phyloP scores from a whole-genome alignment of 2,888 invertebrate genomes.

The Acrocera orbiculus region DNA sequence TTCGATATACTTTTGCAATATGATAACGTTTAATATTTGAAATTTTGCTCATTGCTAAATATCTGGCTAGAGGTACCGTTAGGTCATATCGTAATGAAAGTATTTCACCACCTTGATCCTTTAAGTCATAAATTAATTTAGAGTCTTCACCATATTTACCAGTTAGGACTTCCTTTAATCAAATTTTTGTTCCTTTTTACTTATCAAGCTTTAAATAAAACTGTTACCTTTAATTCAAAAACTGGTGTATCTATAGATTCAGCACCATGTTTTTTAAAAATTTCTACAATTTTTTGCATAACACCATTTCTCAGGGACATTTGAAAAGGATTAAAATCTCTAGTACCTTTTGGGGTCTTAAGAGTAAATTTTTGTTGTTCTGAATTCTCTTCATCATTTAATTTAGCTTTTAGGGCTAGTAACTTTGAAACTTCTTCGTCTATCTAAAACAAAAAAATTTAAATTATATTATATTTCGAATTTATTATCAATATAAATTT shows the following conservation, averaged over 20 bases:
- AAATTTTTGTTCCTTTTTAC: not conserved
- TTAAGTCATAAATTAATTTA: slow-evolving; percentile 94
- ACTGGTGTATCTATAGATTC: slow-evolving; percentile 97
- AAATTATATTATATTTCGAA: no score
- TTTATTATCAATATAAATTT: not conserved
- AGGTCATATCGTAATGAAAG: slow-evolving; percentile 91
- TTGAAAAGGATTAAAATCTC: slow-evolving; percentile 87
- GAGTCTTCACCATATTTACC: slow-evolving; percentile 99
- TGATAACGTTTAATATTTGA: slow-evolving; percentile 89
- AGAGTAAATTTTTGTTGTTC: slow-evolving; percentile 58
- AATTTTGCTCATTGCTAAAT: slow-evolving; percentile 95
- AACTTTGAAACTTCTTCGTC: slow-evolving; percentile 70
- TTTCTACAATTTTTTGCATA: slow-evolving; percentile 65
- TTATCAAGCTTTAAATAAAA: not conserved
- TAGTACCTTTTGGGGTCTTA: slow-evolving; percentile 85
- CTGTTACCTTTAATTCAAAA: slow-evolving; percentile 77
- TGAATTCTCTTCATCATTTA: slow-evolving; percentile 41
- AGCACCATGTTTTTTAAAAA: slow-evolving; percentile 94
- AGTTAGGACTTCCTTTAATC: slow-evolving; percentile 71
- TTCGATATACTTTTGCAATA: slow-evolving; percentile 94
- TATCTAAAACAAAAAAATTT: slow-evolving; percentile 44
- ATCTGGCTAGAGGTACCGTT: slow-evolving; percentile 95
- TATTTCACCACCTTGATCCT: slow-evolving; percentile 97
- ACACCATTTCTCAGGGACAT: slow-evolving; percentile 83
- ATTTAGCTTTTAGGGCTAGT: slow-evolving; percentile 58